Evolutionary conservation across 2,797 vertebrate species (phyloP), one percentile per base, ranked within the genome.

Genomic region (Anniella stebbinsi): DNA sequence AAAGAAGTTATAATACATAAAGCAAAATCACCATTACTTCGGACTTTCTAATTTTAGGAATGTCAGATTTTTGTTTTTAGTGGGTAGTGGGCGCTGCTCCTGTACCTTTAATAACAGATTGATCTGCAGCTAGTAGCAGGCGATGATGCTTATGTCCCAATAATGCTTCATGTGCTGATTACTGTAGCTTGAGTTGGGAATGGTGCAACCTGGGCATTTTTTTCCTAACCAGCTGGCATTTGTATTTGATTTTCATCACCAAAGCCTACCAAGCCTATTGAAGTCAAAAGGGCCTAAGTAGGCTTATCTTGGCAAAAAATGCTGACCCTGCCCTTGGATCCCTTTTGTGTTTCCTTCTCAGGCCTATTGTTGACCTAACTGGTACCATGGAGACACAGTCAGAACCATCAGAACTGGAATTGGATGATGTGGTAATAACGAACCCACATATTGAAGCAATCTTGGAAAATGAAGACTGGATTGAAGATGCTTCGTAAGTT

Each of bases 371-470:
- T 93, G 99, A 99, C 94, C 98, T 99, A 92, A 99, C 99, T 0
- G 98, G 99, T 3, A 98, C 98, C 70, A 98, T 98, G 88, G 99
- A 99, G 97, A 99, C 98, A 0, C 98, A 99, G 30, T 99, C 98
- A 0, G 99, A 99, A 95, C 98, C 97, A 0, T 99, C 99, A 0
- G 99, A 99, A 95, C 96, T 99, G 95, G 99, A 99, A 95, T 96
- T 99, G 96, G 99, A 99, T 0, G 99, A 99, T 0, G 99, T 99
- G 41, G 98, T 99, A 91, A 99, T 99, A 96, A 99, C 98, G 85
- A 99, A 99, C 96, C 99, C 99, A 2, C 98, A 99, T 96, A 99
- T 99, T 0, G 98, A 99, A 94, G 99, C 99, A 96, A 99, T 99
- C 95, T 95, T 99, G 95, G 99, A 99, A 97, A 99, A 99, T 0